A percentile compares a stretch with the other conserved stretches of the same genome.
Evolutionary conservation across 2,797 vertebrate species (phyloP).

Genomic region (Xerus rutilus): DNA sequence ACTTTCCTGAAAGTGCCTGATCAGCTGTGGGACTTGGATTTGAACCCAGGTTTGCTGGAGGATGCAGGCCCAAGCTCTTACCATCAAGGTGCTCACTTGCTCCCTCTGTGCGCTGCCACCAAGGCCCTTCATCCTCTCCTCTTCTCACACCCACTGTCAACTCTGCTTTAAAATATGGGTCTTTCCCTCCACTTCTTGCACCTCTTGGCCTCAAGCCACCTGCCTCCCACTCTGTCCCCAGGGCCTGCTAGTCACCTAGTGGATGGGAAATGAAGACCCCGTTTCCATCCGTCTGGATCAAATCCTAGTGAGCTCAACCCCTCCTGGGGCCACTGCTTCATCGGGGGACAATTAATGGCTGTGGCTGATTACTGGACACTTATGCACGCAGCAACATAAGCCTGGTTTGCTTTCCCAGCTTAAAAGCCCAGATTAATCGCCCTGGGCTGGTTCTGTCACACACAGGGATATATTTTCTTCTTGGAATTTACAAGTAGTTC

Average conservation of each 20-base stretch:
- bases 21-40: background rate
- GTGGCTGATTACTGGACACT: conserved; percentile 56
- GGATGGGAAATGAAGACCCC: conserved; percentile 12
- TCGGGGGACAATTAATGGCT: conserved; percentile 31
- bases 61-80: background rate
- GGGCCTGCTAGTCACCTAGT: background rate
- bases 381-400: conserved; percentile 64
- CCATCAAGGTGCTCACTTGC: background rate
- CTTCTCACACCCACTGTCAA: background rate
- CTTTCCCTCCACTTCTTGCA: background rate
- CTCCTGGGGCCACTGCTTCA: background rate
- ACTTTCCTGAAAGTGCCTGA: background rate
- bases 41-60: background rate
- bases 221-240: conserved; percentile 31
- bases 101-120: too few relatives aligned
- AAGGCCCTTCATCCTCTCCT: background rate
- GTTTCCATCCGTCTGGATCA: conserved; percentile 28
- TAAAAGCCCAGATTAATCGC: conserved; percentile 89
- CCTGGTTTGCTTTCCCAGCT: conserved; percentile 81
- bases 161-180: conserved; percentile 21
- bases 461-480: conserved; percentile 88
- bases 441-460: conserved; percentile 88
- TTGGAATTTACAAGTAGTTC: conserved; percentile 91
- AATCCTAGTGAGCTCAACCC: background rate
- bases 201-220: conserved; percentile 56